A percentile compares a stretch with the other conserved stretches of the same genome.
Evolutionary conservation across 37 sponge, comb jelly and placozoan genomes (phyloP).

Genomic region (Diacarnus erythraeanus): DNA sequence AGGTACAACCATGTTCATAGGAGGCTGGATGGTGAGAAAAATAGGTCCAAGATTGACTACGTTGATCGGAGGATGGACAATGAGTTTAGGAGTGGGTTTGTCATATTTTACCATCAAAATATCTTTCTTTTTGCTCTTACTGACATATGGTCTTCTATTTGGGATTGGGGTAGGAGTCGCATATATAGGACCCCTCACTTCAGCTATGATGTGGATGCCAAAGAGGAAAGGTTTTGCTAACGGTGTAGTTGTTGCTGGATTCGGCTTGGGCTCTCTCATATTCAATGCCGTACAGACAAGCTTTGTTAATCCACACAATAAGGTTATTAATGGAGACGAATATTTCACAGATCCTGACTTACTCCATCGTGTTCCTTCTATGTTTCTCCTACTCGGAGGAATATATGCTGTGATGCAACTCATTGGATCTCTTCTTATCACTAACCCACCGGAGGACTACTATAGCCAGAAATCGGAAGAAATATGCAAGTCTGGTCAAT

Average conservation of each 20-base stretch:
- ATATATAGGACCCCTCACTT: slow-evolving; percentile 73
- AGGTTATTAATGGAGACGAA: background rate
- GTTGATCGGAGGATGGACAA: slow-evolving; percentile 63
- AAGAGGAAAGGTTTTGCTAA: slow-evolving; percentile 78
- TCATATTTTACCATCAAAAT: slow-evolving; percentile 49
- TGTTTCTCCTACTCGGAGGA: slow-evolving; percentile 78
- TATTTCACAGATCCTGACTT: slow-evolving; percentile 61
- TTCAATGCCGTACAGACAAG: slow-evolving; percentile 70
- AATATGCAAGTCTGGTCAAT: background rate
- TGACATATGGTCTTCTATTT: slow-evolving; percentile 86
- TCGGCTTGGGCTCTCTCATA: slow-evolving; percentile 79
- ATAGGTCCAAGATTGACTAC: slow-evolving; percentile 79
- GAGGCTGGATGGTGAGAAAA: slow-evolving; percentile 73
- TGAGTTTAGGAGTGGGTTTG: slow-evolving; percentile 54
- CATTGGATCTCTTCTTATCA: slow-evolving; percentile 67
- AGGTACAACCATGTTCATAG: slow-evolving; percentile 72
- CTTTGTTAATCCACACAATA: slow-evolving; percentile 80
- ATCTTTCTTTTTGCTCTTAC: slow-evolving; percentile 58
- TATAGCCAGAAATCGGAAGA: background rate
- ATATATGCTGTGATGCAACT: slow-evolving; percentile 69
- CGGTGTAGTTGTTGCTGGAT: slow-evolving; percentile 88
- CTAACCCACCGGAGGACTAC: slow-evolving; percentile 50
- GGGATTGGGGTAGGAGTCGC: slow-evolving; percentile 83
- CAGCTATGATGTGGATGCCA: slow-evolving; percentile 87
- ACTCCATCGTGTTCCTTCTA: slow-evolving; percentile 59